phyloP scores from a whole-genome alignment of 2,888 invertebrate genomes.

The Erebia epiphron region DNA sequence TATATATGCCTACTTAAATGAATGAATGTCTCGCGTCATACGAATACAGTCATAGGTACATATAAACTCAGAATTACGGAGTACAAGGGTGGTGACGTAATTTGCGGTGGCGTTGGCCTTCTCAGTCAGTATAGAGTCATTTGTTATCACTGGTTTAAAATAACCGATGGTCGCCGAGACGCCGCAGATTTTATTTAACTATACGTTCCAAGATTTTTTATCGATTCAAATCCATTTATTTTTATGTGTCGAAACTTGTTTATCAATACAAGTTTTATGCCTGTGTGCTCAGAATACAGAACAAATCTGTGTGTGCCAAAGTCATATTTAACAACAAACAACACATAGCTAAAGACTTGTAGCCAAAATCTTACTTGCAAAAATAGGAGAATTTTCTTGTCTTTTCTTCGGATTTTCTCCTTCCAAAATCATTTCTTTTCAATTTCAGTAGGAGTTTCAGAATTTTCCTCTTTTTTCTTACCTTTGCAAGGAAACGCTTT shows the following conservation, averaged over 20 bases:
- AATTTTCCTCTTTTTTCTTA: too few relatives aligned
- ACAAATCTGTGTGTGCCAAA: neutral
- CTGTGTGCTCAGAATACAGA: too few relatives aligned
- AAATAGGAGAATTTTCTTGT: too few relatives aligned
- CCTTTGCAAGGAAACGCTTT: too few relatives aligned
- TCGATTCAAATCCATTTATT: constrained; percentile 8
- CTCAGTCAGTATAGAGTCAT: constrained; percentile 35
- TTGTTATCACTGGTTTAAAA: constrained; percentile 32
- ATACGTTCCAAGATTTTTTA: constrained; percentile 2
- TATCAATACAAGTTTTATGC: neutral
- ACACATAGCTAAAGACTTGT: neutral
- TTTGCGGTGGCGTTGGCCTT: constrained; percentile 53
- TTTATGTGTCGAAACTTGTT: constrained; percentile 4
- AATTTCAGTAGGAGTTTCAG: too few relatives aligned
- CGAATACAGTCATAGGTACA: constrained; percentile 9
- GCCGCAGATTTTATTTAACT: constrained; percentile 3
- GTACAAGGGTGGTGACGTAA: constrained; percentile 51
- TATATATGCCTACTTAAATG: constrained; percentile 7
- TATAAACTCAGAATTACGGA: constrained; percentile 5
- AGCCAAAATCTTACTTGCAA: neutral
- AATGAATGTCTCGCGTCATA: constrained; percentile 25
- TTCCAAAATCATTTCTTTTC: too few relatives aligned
- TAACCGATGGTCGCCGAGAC: constrained; percentile 23
- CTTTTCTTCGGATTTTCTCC: neutral
- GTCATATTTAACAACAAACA: neutral